Conservation (phyloP, 2,797 vertebrate species). For the Squalus acanthias region DNA sequence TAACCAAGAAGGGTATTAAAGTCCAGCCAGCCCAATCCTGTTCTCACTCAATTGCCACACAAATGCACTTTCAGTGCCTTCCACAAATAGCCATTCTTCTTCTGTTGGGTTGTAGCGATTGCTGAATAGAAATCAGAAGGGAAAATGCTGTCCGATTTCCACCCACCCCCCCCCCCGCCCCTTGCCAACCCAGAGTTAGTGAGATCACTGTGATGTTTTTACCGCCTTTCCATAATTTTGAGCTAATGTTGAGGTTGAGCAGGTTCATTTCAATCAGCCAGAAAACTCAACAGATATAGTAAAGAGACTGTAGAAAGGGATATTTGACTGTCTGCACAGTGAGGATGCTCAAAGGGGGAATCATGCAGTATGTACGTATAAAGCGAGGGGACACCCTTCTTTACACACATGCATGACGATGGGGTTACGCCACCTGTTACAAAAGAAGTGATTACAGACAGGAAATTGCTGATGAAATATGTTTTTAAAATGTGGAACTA, state of each 20-base stretch:
- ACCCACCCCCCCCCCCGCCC: too few relatives aligned
- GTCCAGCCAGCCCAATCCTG: neutral
- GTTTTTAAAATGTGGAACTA: neutral
- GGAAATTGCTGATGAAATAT: too few relatives aligned
- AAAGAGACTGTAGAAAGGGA: neutral
- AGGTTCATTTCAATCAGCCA: too few relatives aligned
- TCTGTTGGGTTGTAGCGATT: neutral
- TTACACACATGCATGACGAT: neutral
- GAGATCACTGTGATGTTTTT: neutral
- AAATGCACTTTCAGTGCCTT: neutral
- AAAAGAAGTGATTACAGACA: neutral
- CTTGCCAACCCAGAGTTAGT: neutral
- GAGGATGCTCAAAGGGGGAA: neutral
- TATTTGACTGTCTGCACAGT: neutral
- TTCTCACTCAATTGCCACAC: neutral
- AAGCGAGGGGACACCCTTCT: neutral
- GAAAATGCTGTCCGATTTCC: neutral
- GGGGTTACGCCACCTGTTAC: neutral
- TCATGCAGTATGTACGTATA: neutral
- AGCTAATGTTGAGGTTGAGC: too few relatives aligned
- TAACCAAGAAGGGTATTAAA: neutral
- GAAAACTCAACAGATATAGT: too few relatives aligned
- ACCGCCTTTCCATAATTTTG: neutral
- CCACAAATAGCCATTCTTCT: neutral
- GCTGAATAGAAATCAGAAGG: neutral